Evolutionary conservation across 1,140 invertebrate genomes (phyloP).

Genomic region (Andricus grossulariae): DNA sequence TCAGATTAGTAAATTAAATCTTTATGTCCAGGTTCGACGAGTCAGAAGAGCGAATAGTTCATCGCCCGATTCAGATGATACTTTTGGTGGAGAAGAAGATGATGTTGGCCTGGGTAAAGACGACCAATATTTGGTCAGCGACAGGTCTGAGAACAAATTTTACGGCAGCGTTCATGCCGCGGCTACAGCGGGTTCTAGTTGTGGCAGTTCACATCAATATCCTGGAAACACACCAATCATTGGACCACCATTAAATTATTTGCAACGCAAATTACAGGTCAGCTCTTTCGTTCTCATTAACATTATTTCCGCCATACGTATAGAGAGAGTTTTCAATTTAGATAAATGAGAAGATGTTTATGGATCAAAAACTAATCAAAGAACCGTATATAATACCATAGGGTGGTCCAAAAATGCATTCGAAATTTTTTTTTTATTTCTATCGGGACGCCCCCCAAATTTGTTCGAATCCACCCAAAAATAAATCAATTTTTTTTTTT

Average conservation of each 20-base stretch:
- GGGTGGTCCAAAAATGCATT: too few relatives aligned
- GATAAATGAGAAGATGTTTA: background rate
- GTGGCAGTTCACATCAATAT: slow-evolving; percentile 71
- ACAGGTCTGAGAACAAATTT: slow-evolving; percentile 90
- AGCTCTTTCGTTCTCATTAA: background rate
- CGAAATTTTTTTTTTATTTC: too few relatives aligned
- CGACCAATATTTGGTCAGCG: slow-evolving; percentile 90
- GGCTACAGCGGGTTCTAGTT: slow-evolving; percentile 64
- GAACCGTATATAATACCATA: too few relatives aligned
- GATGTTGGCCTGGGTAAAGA: slow-evolving; percentile 84
- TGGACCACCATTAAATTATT: slow-evolving; percentile 70
- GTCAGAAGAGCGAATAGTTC: slow-evolving; percentile 84
- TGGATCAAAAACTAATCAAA: too few relatives aligned
- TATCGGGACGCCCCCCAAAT: too few relatives aligned
- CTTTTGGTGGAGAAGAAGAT: slow-evolving; percentile 86
- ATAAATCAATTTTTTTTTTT: too few relatives aligned
- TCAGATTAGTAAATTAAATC: background rate
- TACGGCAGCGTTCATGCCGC: slow-evolving; percentile 81
- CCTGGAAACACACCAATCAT: slow-evolving; percentile 71
- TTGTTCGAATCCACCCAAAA: too few relatives aligned
- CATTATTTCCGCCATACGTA: background rate
- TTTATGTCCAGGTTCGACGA: slow-evolving; percentile 76
- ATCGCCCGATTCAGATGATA: slow-evolving; percentile 89
- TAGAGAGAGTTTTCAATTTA: background rate
- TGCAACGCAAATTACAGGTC: slow-evolving; percentile 72